Evolutionary conservation across 2,888 invertebrate species (phyloP).

Genomic region (Troides oblongomaculatus): DNA sequence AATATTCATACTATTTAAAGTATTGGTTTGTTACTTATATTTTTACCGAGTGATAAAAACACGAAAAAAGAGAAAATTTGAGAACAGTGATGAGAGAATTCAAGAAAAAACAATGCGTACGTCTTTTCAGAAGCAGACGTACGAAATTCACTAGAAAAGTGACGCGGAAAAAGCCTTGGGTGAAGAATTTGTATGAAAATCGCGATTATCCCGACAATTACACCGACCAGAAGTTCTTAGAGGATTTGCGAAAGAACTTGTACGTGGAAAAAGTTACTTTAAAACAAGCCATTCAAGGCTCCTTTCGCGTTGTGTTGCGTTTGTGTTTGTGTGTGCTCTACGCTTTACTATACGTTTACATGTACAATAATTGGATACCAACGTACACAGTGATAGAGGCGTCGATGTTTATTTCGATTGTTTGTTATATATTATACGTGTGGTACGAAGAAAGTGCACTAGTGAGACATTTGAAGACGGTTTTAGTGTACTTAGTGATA

Average conservation of each 20-base stretch:
- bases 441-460: slow-evolving; percentile 50
- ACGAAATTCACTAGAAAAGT: slow-evolving; percentile 49
- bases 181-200: slow-evolving; percentile 93
- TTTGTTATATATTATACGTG: slow-evolving; percentile 83
- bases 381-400: slow-evolving; percentile 82
- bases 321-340: slow-evolving; percentile 88
- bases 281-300: slow-evolving; percentile 85
- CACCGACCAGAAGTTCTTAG: slow-evolving; percentile 91
- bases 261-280: slow-evolving; percentile 87
- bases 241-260: slow-evolving; percentile 91
- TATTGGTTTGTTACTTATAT: too few species aligned
- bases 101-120: slow-evolving; percentile 35
- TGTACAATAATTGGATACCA: slow-evolving; percentile 84
- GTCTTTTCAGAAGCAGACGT: slow-evolving; percentile 66
- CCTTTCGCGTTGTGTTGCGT: slow-evolving; percentile 89
- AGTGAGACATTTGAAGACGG: slow-evolving; percentile 86
- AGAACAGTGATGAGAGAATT: background rate
- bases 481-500: slow-evolving; percentile 89
- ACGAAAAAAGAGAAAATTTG: too few species aligned
- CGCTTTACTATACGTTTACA: slow-evolving; percentile 84
- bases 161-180: slow-evolving; percentile 82
- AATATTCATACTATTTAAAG: too few species aligned
- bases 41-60: too few species aligned
- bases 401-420: slow-evolving; percentile 75
- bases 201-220: slow-evolving; percentile 95